phyloP scores from a whole-genome alignment of 2,113 vertebrate species.

The Platysternon megacephalum region DNA sequence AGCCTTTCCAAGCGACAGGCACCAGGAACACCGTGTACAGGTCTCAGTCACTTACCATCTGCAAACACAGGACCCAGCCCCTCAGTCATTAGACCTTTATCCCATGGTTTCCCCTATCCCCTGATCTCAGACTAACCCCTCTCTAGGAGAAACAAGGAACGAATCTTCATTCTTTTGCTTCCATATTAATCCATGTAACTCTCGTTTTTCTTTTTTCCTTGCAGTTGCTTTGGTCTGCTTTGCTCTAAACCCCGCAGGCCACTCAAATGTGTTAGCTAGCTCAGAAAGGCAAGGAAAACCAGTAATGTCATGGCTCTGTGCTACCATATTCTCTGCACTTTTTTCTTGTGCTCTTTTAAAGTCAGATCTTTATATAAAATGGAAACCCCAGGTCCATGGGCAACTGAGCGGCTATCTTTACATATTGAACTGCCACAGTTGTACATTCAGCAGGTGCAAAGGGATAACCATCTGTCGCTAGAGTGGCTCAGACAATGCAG shows the following conservation, averaged over 20 bases:
- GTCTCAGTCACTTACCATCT: background rate
- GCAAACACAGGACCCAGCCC: background rate
- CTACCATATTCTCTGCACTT: background rate
- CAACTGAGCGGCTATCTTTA: background rate
- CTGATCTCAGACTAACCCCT: background rate
- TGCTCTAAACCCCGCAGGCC: background rate
- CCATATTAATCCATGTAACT: background rate
- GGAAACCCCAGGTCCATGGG: background rate
- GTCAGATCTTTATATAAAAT: background rate
- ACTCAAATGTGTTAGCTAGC: background rate
- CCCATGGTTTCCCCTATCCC: background rate
- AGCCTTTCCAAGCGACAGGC: background rate
- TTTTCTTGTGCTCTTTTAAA: background rate
- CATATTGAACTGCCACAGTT: background rate
- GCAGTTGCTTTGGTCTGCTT: background rate
- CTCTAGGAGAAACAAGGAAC: background rate
- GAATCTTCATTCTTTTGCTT: background rate
- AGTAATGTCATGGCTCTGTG: rapidly evolving
- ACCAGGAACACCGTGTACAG: background rate
- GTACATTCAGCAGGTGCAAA: background rate
- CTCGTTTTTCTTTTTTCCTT: background rate
- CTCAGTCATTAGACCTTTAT: background rate
- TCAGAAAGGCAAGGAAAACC: background rate
- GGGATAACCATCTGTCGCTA: background rate
- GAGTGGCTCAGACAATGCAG: background rate